Conservation (phyloP, 2,113 vertebrate genomes). For the Callaeas wilsoni region DNA sequence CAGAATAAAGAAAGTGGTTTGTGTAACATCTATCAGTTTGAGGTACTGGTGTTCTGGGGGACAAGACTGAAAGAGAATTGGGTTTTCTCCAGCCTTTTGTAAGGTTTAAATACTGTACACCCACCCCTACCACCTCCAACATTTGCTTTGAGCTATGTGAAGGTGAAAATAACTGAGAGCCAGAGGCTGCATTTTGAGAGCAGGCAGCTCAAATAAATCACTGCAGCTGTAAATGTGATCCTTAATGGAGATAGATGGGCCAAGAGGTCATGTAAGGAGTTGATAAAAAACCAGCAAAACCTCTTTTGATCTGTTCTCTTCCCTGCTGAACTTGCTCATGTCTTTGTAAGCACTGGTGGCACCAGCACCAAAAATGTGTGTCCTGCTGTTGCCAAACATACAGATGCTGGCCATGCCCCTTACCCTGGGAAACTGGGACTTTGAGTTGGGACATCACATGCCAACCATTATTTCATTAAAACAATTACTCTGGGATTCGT, state of each 20-base stretch:
- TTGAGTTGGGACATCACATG: background rate
- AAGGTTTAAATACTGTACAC: background rate
- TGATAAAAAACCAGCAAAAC: background rate
- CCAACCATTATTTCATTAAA: background rate
- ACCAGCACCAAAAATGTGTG: fast-evolving
- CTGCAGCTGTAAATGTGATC: background rate
- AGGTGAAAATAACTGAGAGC: background rate
- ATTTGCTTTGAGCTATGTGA: background rate
- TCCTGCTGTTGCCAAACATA: background rate
- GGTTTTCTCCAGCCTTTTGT: background rate
- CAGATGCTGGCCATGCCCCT: background rate
- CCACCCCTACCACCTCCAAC: background rate
- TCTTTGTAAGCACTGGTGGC: background rate
- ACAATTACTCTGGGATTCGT: fast-evolving
- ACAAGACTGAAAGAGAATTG: background rate
- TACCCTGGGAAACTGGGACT: fast-evolving
- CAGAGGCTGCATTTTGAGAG: background rate
- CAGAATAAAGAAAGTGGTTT: background rate
- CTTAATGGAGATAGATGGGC: background rate
- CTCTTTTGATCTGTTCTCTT: background rate
- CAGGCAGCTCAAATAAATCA: background rate
- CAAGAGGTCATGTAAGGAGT: background rate
- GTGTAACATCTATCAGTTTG: background rate
- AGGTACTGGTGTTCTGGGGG: background rate
- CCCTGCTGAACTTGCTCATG: background rate